phyloP scores from a whole-genome alignment of 2,797 vertebrate genomes.

The Pangasius mekongensis region DNA sequence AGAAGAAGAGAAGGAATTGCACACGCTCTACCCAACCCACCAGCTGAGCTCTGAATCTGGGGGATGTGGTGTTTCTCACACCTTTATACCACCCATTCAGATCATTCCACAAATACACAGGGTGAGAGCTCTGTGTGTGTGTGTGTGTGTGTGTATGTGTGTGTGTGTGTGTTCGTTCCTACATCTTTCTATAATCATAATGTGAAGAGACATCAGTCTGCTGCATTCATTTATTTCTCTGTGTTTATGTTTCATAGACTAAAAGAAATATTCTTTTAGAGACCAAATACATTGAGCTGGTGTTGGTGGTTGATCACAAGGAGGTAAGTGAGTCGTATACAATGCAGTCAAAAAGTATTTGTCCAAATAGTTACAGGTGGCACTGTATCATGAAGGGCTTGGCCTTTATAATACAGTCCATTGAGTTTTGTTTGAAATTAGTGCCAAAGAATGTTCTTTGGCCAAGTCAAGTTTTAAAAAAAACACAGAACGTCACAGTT shows the following conservation, averaged over 20 bases:
- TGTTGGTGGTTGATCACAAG: constrained; percentile 86
- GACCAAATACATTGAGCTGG: constrained; percentile 87
- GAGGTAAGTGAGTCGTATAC: constrained; percentile 75
- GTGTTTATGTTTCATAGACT: constrained; percentile 61
- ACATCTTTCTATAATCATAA: too few relatives aligned
- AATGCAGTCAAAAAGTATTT: neutral
- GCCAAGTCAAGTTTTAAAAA: neutral
- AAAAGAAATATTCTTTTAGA: constrained; percentile 79
- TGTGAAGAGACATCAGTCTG: neutral
- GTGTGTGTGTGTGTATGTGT: neutral
- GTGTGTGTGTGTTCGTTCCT: neutral
- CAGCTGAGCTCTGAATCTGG: constrained; percentile 36
- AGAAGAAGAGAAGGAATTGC: constrained; percentile 52
- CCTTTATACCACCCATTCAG: constrained; percentile 34
- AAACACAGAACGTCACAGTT: neutral
- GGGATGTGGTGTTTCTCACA: constrained; percentile 69
- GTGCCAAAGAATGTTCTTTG: neutral
- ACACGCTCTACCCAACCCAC: constrained; percentile 63
- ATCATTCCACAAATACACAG: constrained; percentile 58
- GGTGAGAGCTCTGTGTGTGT: constrained; percentile 68
- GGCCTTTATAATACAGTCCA: neutral
- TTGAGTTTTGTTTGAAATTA: neutral
- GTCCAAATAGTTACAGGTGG: neutral
- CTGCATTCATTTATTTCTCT: constrained; percentile 14
- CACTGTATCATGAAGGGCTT: constrained; percentile 1